A percentile compares a stretch with the other conserved stretches of the same genome.
phyloP scores from a whole-genome alignment of 2,888 invertebrate genomes.

The Aspidapion aeneum region DNA sequence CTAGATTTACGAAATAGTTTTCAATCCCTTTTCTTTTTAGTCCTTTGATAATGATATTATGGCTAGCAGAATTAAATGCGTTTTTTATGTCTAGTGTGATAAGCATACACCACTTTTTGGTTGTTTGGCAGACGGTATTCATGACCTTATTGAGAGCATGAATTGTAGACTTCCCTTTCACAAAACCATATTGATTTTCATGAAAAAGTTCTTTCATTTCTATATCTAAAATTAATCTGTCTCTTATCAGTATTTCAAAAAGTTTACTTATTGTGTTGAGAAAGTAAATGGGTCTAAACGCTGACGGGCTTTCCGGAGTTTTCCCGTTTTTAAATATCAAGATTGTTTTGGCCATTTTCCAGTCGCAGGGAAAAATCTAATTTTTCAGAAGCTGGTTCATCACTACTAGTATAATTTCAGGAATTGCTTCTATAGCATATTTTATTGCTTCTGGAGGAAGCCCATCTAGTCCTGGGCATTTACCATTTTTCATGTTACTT shows the following conservation, averaged over 20 bases:
- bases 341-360: not conserved
- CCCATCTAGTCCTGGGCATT: slow-evolving; percentile 9
- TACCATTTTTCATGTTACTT: slow-evolving; percentile 6
- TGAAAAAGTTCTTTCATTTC: not conserved
- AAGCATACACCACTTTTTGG: not conserved
- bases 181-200: too few relatives aligned
- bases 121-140: not conserved
- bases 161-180: not conserved
- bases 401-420: not conserved
- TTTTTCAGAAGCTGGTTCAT: not conserved
- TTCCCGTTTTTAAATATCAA: not conserved
- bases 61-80: not conserved
- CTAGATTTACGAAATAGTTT: too few relatives aligned
- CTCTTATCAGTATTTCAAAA: not conserved
- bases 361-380: not conserved
- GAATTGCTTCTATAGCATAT: not conserved
- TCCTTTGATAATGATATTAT: not conserved
- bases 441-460: not conserved
- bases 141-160: not conserved
- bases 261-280: not conserved
- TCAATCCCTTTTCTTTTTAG: too few relatives aligned
- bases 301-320: not conserved
- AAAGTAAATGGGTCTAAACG: not conserved
- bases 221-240: not conserved
- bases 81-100: not conserved